Conservation (phyloP, 2,888 invertebrate species). For the Dryobotodes eremita region DNA sequence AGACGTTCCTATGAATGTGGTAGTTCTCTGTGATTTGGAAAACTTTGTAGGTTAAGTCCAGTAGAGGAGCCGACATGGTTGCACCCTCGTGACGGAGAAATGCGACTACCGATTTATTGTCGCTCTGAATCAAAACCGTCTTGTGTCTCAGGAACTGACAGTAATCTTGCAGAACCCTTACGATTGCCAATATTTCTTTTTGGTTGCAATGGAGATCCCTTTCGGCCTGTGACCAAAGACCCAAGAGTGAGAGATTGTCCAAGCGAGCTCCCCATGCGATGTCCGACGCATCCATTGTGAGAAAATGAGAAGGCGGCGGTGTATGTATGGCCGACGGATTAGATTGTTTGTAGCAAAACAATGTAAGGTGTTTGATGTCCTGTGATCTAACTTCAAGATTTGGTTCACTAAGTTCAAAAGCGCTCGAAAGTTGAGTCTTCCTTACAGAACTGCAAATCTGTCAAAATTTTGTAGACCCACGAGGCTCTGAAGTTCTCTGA, state of each 20-base stretch:
- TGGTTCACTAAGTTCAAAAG: not conserved
- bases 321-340: not conserved
- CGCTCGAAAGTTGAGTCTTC: too few relatives aligned
- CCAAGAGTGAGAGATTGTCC: not conserved
- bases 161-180: conserved; percentile 11
- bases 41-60: too few relatives aligned
- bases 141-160: not conserved
- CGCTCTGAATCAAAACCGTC: not conserved
- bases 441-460: not conserved
- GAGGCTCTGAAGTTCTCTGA: not conserved
- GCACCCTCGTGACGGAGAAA: too few relatives aligned
- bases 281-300: not conserved
- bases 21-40: too few relatives aligned
- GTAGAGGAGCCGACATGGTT: too few relatives aligned
- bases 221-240: not conserved
- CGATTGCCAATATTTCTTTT: conserved; percentile 1
- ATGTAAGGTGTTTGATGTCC: not conserved
- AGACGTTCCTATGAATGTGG: too few relatives aligned
- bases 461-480: not conserved
- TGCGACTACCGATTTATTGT: too few relatives aligned
- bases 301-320: not conserved
- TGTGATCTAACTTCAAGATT: conserved; percentile 14
- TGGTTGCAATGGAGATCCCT: conserved; percentile 15
- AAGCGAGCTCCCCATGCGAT: not conserved
- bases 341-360: conserved; percentile 1